A percentile compares a stretch with the other conserved stretches of the same genome.
Evolutionary conservation across 2,888 invertebrate genomes (phyloP).

Genomic region (Alitta virens): DNA sequence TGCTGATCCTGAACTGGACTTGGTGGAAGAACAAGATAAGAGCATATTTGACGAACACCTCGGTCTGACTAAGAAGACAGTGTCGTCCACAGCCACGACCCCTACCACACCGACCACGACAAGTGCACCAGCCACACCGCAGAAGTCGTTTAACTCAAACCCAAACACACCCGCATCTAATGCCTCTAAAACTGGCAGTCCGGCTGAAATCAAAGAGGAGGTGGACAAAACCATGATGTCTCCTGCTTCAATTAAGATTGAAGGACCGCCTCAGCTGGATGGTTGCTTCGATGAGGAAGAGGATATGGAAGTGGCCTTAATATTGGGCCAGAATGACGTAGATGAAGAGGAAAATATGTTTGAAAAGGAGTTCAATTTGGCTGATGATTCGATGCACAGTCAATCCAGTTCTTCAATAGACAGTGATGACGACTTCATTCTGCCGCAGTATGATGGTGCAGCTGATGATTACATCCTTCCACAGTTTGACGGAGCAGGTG

Average conservation of each 20-base stretch:
- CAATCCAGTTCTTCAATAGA: too few relatives aligned
- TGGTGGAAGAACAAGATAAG: constrained; percentile 66
- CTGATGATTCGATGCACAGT: too few relatives aligned
- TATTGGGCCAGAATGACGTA: too few relatives aligned
- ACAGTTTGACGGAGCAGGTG: constrained; percentile 26
- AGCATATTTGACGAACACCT: constrained; percentile 80
- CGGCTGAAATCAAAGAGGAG: not conserved
- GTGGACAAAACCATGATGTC: not conserved
- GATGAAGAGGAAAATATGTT: too few relatives aligned
- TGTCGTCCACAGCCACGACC: not conserved
- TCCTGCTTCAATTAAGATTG: not conserved
- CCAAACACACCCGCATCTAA: too few relatives aligned
- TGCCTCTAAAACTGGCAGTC: too few relatives aligned
- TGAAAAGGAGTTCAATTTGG: too few relatives aligned
- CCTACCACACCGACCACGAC: not conserved
- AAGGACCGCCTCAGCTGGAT: constrained; percentile 2
- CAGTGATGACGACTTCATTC: not conserved
- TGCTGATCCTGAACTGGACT: constrained; percentile 87
- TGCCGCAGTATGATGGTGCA: not conserved
- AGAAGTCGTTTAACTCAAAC: too few relatives aligned
- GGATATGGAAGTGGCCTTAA: not conserved
- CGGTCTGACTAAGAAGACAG: constrained; percentile 58
- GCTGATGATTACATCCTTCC: not conserved
- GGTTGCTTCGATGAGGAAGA: not conserved
- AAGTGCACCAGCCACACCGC: not conserved